Conservation (phyloP, 2,797 vertebrate genomes). For the Phataginus tricuspis region DNA sequence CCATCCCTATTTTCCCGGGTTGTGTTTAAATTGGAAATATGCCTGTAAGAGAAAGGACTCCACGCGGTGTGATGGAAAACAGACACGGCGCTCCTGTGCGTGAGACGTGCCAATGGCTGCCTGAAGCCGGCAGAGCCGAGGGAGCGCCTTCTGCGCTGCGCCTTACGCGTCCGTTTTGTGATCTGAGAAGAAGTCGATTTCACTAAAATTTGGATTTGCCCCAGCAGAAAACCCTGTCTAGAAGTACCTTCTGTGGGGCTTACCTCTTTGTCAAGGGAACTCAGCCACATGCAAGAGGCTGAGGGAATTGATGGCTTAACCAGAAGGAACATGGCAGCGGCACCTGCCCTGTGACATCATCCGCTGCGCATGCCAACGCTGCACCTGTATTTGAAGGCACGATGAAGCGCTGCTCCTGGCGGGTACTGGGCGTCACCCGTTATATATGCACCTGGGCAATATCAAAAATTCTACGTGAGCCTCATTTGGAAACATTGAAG, state of each 20-base stretch:
- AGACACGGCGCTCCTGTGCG: not conserved
- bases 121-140: not conserved
- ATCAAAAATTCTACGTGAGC: not conserved
- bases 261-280: not conserved
- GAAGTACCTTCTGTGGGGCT: not conserved
- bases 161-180: not conserved
- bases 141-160: not conserved
- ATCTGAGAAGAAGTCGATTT: not conserved
- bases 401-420: fast-evolving
- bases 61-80: fast-evolving
- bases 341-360: fast-evolving
- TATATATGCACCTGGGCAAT: no score
- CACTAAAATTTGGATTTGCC: not conserved
- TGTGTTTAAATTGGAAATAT: not conserved
- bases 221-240: not conserved
- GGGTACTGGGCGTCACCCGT: not conserved
- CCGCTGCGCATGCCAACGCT: not conserved
- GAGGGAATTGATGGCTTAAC: not conserved
- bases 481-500: not conserved
- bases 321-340: not conserved
- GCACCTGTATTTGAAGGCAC: not conserved
- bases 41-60: not conserved
- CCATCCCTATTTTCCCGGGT: not conserved
- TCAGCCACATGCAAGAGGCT: not conserved
- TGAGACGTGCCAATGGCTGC: fast-evolving